These are phyloP conservation scores for Malthinus seriepunctatus DNA, from an alignment of 2,888 invertebrate genomes.

Conservation along the genomic window DNA sequence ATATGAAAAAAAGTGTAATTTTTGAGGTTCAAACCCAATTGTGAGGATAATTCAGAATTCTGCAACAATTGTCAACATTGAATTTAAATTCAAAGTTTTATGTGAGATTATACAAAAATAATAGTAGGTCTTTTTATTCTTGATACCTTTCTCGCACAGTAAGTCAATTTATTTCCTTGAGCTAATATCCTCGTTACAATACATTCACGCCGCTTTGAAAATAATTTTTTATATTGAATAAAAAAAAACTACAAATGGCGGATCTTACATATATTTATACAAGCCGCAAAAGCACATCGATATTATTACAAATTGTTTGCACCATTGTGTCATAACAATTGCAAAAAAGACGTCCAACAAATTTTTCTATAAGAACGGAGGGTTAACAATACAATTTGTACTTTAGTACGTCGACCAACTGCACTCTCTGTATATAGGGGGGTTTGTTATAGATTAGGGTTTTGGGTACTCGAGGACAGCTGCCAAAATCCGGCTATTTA, in stretches of 20 bases:
- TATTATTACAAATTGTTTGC: constrained; percentile 57
- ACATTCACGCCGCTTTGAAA: neutral
- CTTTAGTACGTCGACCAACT: constrained; percentile 18
- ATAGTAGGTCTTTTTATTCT: no score
- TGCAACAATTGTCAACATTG: no score
- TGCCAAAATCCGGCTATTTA: constrained; percentile 56
- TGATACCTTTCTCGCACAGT: no score
- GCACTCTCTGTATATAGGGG: constrained; percentile 31
- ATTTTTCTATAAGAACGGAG: constrained; percentile 4
- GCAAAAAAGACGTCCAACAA: constrained; percentile 37
- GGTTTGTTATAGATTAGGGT: constrained; percentile 35
- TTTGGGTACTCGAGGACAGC: constrained; percentile 50
- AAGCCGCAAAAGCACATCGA: constrained; percentile 56
- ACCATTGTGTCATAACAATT: constrained; percentile 55
- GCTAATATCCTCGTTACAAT: no score
- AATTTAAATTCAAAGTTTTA: no score
- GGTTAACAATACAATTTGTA: constrained; percentile 10
- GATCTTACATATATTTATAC: constrained; percentile 37
- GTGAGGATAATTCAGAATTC: no score
- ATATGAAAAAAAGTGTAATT: no score
- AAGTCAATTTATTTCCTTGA: no score
- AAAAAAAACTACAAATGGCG: neutral
- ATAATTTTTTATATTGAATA: neutral
- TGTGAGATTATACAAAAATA: no score
- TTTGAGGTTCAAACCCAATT: no score